Evolutionary conservation across 2,797 vertebrate genomes (phyloP).

Genomic region (Xenops minutus): DNA sequence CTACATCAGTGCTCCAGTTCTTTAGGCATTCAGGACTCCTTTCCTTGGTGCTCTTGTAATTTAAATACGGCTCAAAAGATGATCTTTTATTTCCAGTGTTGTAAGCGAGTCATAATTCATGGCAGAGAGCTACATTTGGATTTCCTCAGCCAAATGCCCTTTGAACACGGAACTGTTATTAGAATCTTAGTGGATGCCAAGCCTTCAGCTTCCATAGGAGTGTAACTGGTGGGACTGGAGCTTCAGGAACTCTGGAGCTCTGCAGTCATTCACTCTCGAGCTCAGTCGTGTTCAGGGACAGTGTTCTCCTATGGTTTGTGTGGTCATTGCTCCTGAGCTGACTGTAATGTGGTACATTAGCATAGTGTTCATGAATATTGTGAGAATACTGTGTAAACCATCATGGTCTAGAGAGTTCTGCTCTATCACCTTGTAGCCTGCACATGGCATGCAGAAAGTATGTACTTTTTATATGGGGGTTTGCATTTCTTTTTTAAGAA

Average conservation of each 20-base stretch:
- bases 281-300: not conserved
- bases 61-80: constrained; percentile 52
- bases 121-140: not conserved
- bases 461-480: not conserved
- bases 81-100: constrained; percentile 26
- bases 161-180: not conserved
- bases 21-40: constrained; percentile 46
- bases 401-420: not conserved
- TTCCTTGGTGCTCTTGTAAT: constrained; percentile 36
- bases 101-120: not conserved
- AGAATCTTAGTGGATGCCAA: not conserved
- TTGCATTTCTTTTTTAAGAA: not conserved
- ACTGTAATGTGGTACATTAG: not conserved
- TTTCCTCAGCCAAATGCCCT: not conserved
- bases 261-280: not conserved
- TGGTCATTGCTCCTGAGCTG: not conserved
- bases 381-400: not conserved
- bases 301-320: not conserved
- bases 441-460: not conserved
- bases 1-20: constrained; percentile 54
- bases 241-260: not conserved
- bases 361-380: not conserved
- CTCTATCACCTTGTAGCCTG: not conserved
- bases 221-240: not conserved
- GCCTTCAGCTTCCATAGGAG: not conserved